phyloP scores from a whole-genome alignment of 2,113 vertebrate species.

The Phaetusa simplex region DNA sequence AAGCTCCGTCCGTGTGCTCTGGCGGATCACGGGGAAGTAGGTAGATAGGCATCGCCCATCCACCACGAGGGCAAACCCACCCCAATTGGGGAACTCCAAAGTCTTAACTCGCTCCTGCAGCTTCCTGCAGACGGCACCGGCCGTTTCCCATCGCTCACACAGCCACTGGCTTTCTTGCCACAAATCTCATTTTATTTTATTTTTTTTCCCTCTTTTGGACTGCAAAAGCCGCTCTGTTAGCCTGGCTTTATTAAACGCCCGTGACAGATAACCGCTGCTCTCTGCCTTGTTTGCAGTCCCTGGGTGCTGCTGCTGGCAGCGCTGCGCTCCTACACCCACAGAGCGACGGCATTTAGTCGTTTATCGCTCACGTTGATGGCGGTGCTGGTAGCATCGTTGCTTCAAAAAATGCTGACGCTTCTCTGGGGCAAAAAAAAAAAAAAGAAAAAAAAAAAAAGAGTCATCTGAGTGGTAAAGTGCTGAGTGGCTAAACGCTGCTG shows the following conservation, averaged over 20 bases:
- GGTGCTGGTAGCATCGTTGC: neutral
- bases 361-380: neutral
- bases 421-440: neutral
- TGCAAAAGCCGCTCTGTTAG: neutral
- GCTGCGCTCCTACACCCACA: neutral
- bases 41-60: neutral
- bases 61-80: accelerated
- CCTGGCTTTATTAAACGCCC: neutral
- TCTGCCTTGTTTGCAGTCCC: neutral
- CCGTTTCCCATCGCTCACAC: accelerated
- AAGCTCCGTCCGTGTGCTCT: accelerated
- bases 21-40: accelerated
- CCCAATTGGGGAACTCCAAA: accelerated
- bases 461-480: neutral
- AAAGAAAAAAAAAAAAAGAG: no score
- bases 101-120: neutral
- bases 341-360: accelerated
- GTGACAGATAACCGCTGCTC: neutral
- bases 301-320: neutral
- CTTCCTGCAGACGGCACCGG: neutral
- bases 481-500: neutral
- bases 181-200: neutral
- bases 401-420: neutral
- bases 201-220: neutral
- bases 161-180: neutral